phyloP scores from a whole-genome alignment of 1,140 invertebrate species.

The Scylla paramamosain region DNA sequence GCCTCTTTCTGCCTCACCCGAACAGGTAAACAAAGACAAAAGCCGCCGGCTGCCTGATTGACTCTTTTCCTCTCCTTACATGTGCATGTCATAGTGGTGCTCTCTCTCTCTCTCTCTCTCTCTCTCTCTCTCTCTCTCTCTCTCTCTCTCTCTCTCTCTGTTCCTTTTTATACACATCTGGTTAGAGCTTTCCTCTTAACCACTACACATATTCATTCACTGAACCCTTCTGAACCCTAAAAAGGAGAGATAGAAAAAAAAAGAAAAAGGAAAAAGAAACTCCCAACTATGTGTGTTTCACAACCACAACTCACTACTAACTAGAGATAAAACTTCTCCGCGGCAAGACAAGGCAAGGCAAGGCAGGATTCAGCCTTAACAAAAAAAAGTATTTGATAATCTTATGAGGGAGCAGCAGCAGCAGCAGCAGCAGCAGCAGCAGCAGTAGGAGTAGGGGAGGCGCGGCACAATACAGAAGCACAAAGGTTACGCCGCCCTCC shows the following conservation, averaged over 20 bases:
- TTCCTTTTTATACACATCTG: background rate
- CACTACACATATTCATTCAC: too few relatives aligned
- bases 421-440: too few relatives aligned
- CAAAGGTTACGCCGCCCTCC: background rate
- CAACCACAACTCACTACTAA: too few relatives aligned
- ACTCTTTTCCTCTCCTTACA: background rate
- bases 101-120: conserved; percentile 20
- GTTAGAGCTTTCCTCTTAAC: too few relatives aligned
- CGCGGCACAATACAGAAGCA: background rate
- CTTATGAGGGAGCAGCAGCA: background rate
- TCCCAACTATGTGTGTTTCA: too few relatives aligned
- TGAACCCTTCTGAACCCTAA: too few relatives aligned
- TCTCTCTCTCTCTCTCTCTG: conserved; percentile 4
- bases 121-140: conserved; percentile 20
- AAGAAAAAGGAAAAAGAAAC: too few relatives aligned
- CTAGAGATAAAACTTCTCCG: too few relatives aligned
- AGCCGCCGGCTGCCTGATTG: background rate
- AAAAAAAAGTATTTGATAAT: background rate
- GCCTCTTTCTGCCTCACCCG: background rate
- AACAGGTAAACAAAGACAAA: background rate
- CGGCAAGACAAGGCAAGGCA: background rate
- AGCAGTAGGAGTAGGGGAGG: too few relatives aligned
- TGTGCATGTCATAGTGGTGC: background rate
- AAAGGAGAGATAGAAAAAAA: too few relatives aligned
- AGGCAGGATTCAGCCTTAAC: background rate